Base-by-base conservation (phyloP, 2,113 vertebrate species). In the Caranx melampygus region DNA sequence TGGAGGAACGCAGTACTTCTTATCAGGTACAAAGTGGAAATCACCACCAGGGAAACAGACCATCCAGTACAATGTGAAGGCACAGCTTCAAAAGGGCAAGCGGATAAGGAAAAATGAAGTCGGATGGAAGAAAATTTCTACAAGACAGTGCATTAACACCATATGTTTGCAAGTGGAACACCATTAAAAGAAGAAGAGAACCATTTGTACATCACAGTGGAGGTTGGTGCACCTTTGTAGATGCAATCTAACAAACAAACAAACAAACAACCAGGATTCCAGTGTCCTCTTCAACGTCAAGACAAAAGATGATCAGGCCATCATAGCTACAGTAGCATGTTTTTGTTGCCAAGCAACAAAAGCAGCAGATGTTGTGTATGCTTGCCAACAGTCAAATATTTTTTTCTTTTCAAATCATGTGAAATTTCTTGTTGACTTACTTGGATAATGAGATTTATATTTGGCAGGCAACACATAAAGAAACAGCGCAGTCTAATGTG, bases 11-110 rank as follows among this genome's bases (percentile, higher is more conserved):
- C 81, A 78, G 74, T 70, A 57, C 81, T 72, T 87, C 86, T 89
- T 90, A 90, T 91, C 90, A 86, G 87, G 84, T 78, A 76, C 76
- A 84, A 63, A 90, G 68, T 78, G 79, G 40, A 85, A 90, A 75
- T 70, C 77, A 74, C 86, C 90, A 78, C 81, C 72, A 79, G 87
- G 89, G 87, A 83, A 88, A 87, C 78, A 81, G 73, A 86, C 84
- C 82, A 73, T 71, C 72, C 64, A 57, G 82, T 72, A 66, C 62
- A 80, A 71, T 45, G 67, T 68, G 81, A 60, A 40, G 72, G 71
- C 31, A 51, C 67, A 71, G 79, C 88, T 85, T 87, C 84, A 82
- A 89, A 89, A 89, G 85, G 87, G 78, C 81, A 83, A 84, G 67
- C 8, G 70, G 83, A 88, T 89, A 78, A 87, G 66, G 33, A 85